phyloP scores from a whole-genome alignment of 2,888 invertebrate genomes.

The Notocelia uddmanniana region DNA sequence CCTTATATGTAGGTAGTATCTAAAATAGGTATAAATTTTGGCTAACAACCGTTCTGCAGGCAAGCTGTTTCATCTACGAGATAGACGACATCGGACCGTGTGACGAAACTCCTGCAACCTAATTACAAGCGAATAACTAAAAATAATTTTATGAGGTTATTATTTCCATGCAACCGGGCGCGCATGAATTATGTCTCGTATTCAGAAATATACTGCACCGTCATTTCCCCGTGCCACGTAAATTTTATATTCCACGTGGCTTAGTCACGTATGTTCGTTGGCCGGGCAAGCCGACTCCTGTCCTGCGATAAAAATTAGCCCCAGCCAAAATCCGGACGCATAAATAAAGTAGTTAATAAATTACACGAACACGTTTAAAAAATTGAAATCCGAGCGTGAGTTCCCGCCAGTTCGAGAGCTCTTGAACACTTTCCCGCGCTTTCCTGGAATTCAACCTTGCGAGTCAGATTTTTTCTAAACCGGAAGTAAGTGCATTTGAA shows the following conservation, averaged over 20 bases:
- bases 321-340: slow-evolving; percentile 60
- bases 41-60: too few species aligned
- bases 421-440: slow-evolving; percentile 67
- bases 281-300: slow-evolving; percentile 72
- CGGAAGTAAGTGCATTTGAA: slow-evolving; percentile 73
- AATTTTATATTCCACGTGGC: slow-evolving; percentile 78
- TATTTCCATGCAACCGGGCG: slow-evolving; percentile 63
- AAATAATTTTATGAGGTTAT: slow-evolving; percentile 50
- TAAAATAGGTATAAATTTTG: too few species aligned
- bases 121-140: slow-evolving; percentile 41
- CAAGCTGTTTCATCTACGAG: slow-evolving; percentile 21
- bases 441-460: slow-evolving; percentile 66
- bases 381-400: slow-evolving; percentile 50
- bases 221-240: slow-evolving; percentile 71
- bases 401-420: slow-evolving; percentile 53
- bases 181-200: slow-evolving; percentile 63
- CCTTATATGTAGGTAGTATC: too few species aligned
- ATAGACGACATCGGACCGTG: slow-evolving; percentile 23
- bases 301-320: slow-evolving; percentile 69
- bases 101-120: slow-evolving; percentile 44
- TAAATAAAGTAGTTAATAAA: slow-evolving; percentile 55
- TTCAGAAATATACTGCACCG: slow-evolving; percentile 74
- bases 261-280: slow-evolving; percentile 78
- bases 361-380: slow-evolving; percentile 51
- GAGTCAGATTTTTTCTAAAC: slow-evolving; percentile 59